Evolutionary conservation across 2,113 vertebrate species (phyloP).

Genomic region (Prunella fulvescens): DNA sequence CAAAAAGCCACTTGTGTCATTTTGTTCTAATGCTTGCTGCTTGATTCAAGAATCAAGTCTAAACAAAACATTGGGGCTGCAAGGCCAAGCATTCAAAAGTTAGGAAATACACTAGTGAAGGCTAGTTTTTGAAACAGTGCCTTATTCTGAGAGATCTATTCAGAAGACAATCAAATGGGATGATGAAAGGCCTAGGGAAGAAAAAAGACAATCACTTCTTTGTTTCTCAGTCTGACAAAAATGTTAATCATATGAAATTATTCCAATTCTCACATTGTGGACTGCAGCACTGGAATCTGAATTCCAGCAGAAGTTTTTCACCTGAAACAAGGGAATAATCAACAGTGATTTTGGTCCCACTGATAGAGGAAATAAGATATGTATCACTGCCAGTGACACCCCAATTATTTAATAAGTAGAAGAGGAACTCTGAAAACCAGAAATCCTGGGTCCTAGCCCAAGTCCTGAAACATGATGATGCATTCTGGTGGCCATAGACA

Average conservation of each 20-base stretch:
- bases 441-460: background rate
- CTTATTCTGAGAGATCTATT: background rate
- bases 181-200: background rate
- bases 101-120: background rate
- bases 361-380: background rate
- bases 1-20: background rate
- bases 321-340: background rate
- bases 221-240: conserved; percentile 45
- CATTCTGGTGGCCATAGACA: background rate
- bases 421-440: background rate
- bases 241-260: background rate
- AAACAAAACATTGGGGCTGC: background rate
- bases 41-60: background rate
- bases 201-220: background rate
- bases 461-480: background rate
- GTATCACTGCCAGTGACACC: accelerated
- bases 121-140: background rate
- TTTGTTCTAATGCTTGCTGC: background rate
- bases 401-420: background rate
- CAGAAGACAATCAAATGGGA: background rate
- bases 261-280: background rate
- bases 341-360: background rate
- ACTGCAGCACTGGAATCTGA: background rate
- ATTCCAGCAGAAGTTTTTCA: background rate
- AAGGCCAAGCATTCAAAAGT: background rate